A percentile compares a stretch with the other conserved stretches of the same genome.
These are phyloP conservation scores for Pachycephus smyrnensis DNA, from an alignment of 2,888 invertebrate species.

Conservation along the genomic window DNA sequence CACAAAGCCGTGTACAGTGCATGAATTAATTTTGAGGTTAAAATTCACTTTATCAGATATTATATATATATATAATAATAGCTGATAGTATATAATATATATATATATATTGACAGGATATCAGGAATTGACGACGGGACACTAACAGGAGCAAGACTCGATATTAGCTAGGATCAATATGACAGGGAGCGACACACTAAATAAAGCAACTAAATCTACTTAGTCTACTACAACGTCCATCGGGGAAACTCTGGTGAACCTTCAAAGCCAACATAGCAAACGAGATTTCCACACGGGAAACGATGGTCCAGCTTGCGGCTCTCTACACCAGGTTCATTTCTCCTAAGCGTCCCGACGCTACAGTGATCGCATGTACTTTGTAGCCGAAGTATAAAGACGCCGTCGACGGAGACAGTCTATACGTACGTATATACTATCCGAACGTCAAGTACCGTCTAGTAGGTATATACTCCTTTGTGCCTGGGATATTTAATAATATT, in stretches of 20 bases:
- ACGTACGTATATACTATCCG: neutral
- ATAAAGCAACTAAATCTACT: neutral
- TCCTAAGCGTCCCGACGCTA: neutral
- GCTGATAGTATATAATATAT: too few species aligned
- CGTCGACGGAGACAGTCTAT: neutral
- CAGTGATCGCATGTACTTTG: neutral
- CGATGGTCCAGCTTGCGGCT: neutral
- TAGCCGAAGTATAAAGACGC: neutral
- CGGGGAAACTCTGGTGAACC: neutral
- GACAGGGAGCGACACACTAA: neutral
- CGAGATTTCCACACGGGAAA: neutral
- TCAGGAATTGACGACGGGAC: neutral
- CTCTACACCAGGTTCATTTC: neutral
- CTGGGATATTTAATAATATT: neutral
- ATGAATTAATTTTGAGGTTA: neutral
- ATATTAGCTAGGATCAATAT: neutral
- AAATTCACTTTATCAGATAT: neutral
- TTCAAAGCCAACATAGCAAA: neutral
- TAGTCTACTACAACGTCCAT: neutral
- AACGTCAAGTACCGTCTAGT: neutral
- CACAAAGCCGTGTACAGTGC: neutral
- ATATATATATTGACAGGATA: neutral
- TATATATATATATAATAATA: too few species aligned
- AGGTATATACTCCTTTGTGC: neutral
- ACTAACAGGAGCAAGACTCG: neutral